phyloP scores from a whole-genome alignment of 2,888 invertebrate genomes.

The Sisyra nigra region DNA sequence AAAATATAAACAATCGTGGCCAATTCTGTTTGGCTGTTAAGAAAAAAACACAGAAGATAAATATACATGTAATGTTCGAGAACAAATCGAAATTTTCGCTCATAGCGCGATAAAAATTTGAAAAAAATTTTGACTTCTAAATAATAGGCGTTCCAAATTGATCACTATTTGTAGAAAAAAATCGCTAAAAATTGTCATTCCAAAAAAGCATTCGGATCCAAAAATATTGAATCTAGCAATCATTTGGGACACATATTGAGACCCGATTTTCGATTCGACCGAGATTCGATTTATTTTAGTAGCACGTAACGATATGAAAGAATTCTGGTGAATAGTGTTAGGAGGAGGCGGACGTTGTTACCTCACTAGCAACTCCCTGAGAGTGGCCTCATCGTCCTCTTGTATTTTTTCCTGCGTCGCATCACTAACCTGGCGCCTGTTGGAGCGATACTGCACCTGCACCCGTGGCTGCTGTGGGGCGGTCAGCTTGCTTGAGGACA shows the following conservation, averaged over 20 bases:
- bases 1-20: neutral
- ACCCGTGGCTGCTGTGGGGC: slow-evolving; percentile 25
- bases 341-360: slow-evolving; percentile 30
- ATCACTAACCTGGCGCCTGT: slow-evolving; percentile 50
- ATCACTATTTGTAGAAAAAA: neutral
- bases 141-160: neutral
- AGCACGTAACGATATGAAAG: neutral
- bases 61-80: neutral
- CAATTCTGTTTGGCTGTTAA: slow-evolving; percentile 9
- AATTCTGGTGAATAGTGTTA: too few species aligned
- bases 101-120: too few species aligned
- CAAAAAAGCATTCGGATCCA: neutral
- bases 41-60: neutral
- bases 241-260: too few species aligned
- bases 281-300: neutral
- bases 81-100: neutral
- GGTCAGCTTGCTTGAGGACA: slow-evolving; percentile 29
- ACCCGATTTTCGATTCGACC: neutral
- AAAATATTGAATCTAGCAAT: too few species aligned
- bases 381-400: slow-evolving; percentile 75
- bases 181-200: neutral
- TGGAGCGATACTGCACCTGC: slow-evolving; percentile 17
- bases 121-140: neutral
- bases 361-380: slow-evolving; percentile 91
- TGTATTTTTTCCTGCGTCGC: slow-evolving; percentile 65